Conservation (phyloP, 2,113 vertebrate species). For the Syrrhaptes paradoxus region DNA sequence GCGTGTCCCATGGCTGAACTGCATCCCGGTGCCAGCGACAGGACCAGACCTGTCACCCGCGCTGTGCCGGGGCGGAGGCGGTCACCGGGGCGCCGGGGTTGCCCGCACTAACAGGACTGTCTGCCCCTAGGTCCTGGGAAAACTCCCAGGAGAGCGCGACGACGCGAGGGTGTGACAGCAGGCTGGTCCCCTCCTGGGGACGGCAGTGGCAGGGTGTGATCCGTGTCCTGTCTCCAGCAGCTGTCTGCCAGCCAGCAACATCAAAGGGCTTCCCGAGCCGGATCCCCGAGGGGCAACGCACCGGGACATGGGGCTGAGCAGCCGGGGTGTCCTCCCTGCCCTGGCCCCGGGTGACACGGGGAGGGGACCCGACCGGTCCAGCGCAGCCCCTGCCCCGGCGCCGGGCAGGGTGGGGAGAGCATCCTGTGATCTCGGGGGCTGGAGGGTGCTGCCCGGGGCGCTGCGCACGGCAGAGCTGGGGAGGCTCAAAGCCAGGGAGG, state of each 20-base stretch:
- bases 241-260: conserved; percentile 2
- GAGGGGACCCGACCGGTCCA: neutral
- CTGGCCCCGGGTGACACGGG: neutral
- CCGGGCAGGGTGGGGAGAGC: neutral
- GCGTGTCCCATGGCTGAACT: neutral
- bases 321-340: neutral
- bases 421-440: conserved; percentile 5
- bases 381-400: neutral
- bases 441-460: conserved; percentile 11
- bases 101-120: neutral
- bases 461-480: neutral
- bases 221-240: neutral
- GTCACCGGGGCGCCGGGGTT: neutral
- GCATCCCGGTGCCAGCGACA: neutral
- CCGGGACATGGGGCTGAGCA: neutral
- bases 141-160: neutral
- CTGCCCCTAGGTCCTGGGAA: neutral
- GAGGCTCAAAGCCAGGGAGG: neutral
- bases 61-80: neutral
- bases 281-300: neutral
- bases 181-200: neutral
- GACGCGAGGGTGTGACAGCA: neutral
- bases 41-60: conserved; percentile 15
- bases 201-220: neutral
- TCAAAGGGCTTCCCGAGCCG: neutral